These are phyloP conservation scores for Cygnus olor DNA, from an alignment of 2,797 vertebrate species.

Conservation along the genomic window DNA sequence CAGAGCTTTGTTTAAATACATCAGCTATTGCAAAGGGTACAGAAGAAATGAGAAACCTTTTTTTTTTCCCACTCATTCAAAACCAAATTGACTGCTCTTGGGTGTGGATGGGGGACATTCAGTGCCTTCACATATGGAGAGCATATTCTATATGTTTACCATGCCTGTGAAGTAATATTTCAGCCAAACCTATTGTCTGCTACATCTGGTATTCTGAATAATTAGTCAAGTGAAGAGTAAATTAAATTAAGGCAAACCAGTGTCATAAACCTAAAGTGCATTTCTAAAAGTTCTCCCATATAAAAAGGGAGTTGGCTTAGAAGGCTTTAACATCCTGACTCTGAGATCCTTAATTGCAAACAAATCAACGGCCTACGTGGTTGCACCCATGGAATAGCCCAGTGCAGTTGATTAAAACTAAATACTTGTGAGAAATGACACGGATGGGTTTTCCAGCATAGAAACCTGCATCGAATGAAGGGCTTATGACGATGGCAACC, in stretches of 20 bases:
- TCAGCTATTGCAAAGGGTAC: not conserved
- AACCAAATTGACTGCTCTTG: not conserved
- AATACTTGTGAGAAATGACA: not conserved
- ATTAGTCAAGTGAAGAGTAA: slow-evolving; percentile 57
- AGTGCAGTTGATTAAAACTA: slow-evolving; percentile 2
- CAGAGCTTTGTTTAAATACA: not conserved
- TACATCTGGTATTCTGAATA: slow-evolving; percentile 64
- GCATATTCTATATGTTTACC: not conserved
- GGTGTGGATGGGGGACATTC: not conserved
- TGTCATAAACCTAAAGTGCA: slow-evolving; percentile 56
- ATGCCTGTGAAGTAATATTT: not conserved
- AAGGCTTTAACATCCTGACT: slow-evolving; percentile 3
- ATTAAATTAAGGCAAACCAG: slow-evolving; percentile 68
- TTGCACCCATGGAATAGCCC: not conserved
- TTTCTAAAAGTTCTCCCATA: slow-evolving; percentile 43
- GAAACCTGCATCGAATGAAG: not conserved
- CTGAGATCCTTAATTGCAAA: slow-evolving; percentile 30
- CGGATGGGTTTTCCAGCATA: not conserved
- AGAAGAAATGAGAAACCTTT: not conserved
- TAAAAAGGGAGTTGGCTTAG: not conserved
- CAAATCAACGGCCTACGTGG: slow-evolving; percentile 7
- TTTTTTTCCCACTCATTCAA: not conserved
- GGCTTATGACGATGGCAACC: not conserved
- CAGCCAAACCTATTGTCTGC: slow-evolving; percentile 12
- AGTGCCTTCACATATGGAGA: not conserved